phyloP scores from a whole-genome alignment of 2,888 invertebrate species.

The Pseudococcus jackbeardsleyi region DNA sequence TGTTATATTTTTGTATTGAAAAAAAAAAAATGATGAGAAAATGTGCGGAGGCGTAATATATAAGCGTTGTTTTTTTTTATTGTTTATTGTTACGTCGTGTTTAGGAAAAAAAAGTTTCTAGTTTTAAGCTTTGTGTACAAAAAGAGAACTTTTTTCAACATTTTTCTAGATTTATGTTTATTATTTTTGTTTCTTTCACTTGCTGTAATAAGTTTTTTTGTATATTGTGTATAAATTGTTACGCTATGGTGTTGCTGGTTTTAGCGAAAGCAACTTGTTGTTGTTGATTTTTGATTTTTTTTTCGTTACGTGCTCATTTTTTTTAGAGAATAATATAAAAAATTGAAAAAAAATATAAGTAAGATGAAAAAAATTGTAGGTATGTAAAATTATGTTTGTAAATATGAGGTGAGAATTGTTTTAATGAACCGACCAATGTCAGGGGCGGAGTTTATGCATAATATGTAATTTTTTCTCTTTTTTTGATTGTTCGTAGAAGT shows the following conservation, averaged over 20 bases:
- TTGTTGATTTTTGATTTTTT: slow-evolving; percentile 15
- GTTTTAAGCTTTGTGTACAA: slow-evolving; percentile 15
- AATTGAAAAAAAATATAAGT: background rate
- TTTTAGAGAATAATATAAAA: background rate
- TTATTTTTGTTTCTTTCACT: slow-evolving; percentile 26
- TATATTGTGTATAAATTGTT: slow-evolving; percentile 49
- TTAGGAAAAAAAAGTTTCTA: background rate
- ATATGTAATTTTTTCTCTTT: slow-evolving; percentile 39
- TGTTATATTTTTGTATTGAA: slow-evolving; percentile 12
- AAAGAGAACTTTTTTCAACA: background rate
- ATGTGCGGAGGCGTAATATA: slow-evolving; percentile 20
- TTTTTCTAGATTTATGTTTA: slow-evolving; percentile 40
- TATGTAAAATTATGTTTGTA: slow-evolving; percentile 26
- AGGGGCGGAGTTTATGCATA: background rate
- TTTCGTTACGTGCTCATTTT: slow-evolving; percentile 53
- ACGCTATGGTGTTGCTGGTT: background rate
- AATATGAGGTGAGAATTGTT: slow-evolving; percentile 25
- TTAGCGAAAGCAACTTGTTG: slow-evolving; percentile 32
- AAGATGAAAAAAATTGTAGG: slow-evolving; percentile 7
- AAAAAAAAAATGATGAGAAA: background rate
- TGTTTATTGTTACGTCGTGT: slow-evolving; percentile 48
- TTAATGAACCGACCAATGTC: slow-evolving; percentile 19
- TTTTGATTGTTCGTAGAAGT: slow-evolving; percentile 51
- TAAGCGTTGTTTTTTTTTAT: slow-evolving; percentile 44
- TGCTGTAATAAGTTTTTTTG: slow-evolving; percentile 10